Base-by-base conservation (phyloP, 1,140 invertebrate genomes). In the Leptonema lineaticorne region DNA sequence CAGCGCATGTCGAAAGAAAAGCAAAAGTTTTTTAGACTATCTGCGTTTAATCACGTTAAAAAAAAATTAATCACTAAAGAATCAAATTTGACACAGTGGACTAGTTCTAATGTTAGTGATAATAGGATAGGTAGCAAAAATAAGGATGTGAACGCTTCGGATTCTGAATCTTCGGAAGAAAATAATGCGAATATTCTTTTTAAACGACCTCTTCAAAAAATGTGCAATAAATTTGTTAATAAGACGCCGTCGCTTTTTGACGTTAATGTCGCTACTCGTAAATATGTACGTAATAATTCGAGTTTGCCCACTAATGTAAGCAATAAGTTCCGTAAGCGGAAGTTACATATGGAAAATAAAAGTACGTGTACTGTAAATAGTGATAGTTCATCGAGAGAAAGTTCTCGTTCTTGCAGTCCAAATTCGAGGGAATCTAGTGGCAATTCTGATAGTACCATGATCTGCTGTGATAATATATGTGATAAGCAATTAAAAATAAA, bases 21-120 rank as follows among this genome's bases (percentile, higher is more conserved):
- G 82, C 90, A 91, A 81, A 92, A 92, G 79, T 92, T 92, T 82
- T 93, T 92, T 84, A 85, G 89, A 78, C 83, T 87, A 75, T 90
- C 88, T 73, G 89, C 88, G 62, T 90, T 90, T 76, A 90, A 90
- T 77, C 75, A 81, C 41, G 79, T 80, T 46, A 81, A 82, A 73
- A 77, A 76, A 59, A 79, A 79, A 22, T 78, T 20, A 30, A 58
- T 27, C 8, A 67, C 63, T 65, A 73, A 66, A 63, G 65, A 69
- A 30, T 53, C 45, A 29, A 60, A 70, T 50, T 68, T 67, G 22
- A 29, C 68, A 16, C 27, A 60, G 53, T 63, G 64, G 57, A 62
- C 64, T 58, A 76, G 71, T 48, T 75, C 74, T 22, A 63, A 69
- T 50, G 63, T 18, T 30, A 74, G 68, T 69, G 71, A 72, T 56